Evolutionary conservation across 1,140 invertebrate species (phyloP), one percentile per base, ranked within the genome.

Genomic region (Reticulitermes speratus): DNA sequence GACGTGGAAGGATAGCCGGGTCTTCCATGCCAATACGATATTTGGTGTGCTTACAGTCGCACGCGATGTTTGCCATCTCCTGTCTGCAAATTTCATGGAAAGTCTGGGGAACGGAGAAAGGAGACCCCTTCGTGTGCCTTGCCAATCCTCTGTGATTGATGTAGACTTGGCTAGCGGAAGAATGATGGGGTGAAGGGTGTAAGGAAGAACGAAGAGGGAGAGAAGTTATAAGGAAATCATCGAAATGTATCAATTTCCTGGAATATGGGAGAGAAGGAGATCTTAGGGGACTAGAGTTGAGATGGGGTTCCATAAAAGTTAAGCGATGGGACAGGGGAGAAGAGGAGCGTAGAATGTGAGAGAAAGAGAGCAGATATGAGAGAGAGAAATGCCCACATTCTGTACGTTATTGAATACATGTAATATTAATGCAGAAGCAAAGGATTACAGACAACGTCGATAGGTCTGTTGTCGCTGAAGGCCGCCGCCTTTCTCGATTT

Each of bases 161-260:
- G 65, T 75, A 75, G 65, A 75, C 65, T 75, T 75, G 65, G 65
- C 25, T 8, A 30, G n/a, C n/a, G 65, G 65, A 75, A 75, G 65
- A 30, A 75, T 25, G 65, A 30, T 75, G 65, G 65, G 25, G 25
- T 65, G 7, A 65, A 65, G 59, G 59, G 59, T 65, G 59, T 65
- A n/a, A 21, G n/a, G n/a, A 75, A 30, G n/a, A 25, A 30, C 52
- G 52, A 55, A 16, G 65, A n/a, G 65, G 65, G 25, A 75, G 65
- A 75, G n/a, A 75, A 30, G 65, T 75, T 75, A 75, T 75, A 75
- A 30, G 65, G 65, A 75, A 75, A 75, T 75, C 65, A 75, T 75
- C 65, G 65, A 75, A 75, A 75, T n/a, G 65, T 75, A 75, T 75
- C 65, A 75, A 75, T 75, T 75, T 75, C 65, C 65, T 75, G 65